These are phyloP conservation scores for Vicugna pacos DNA, from an alignment of 2,113 vertebrate species.

Conservation along the genomic window DNA sequence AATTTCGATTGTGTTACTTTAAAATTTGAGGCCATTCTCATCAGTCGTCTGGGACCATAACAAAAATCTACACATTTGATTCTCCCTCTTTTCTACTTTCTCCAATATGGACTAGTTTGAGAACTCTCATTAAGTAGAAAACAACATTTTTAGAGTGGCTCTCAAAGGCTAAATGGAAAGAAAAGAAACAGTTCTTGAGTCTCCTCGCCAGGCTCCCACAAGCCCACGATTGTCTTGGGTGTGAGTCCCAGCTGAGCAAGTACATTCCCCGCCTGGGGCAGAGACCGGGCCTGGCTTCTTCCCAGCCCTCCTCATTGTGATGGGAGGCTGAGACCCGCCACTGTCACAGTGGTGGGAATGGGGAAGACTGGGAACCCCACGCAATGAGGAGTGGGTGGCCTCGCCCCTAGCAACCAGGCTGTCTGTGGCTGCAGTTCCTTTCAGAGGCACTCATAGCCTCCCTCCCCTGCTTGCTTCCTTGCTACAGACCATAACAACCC, in stretches of 20 bases:
- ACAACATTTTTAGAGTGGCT: constrained; percentile 67
- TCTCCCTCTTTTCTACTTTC: constrained; percentile 62
- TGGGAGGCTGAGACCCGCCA: not conserved
- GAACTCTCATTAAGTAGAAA: constrained; percentile 63
- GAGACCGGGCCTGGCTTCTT: constrained; percentile 51
- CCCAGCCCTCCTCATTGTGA: constrained; percentile 56
- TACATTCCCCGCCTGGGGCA: constrained; percentile 54
- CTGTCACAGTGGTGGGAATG: not conserved
- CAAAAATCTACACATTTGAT: constrained; percentile 52
- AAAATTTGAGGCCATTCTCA: constrained; percentile 62
- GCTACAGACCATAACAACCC: not conserved
- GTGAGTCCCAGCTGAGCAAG: constrained; percentile 59
- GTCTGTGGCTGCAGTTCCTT: not conserved
- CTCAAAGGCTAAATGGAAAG: constrained; percentile 63
- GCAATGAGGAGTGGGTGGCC: not conserved
- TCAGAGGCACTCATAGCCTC: not conserved
- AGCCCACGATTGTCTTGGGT: constrained; percentile 60
- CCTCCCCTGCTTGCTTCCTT: not conserved
- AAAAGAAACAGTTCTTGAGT: constrained; percentile 55
- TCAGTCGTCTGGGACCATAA: constrained; percentile 41
- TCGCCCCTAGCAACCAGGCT: constrained; percentile 32
- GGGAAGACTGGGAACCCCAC: not conserved
- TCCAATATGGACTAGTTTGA: constrained; percentile 54
- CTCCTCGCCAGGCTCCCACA: constrained; percentile 59
- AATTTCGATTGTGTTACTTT: constrained; percentile 55